Evolutionary conservation across 2,888 invertebrate species (phyloP), one percentile per base, ranked within the genome.

Genomic region (Athetis lepigone): DNA sequence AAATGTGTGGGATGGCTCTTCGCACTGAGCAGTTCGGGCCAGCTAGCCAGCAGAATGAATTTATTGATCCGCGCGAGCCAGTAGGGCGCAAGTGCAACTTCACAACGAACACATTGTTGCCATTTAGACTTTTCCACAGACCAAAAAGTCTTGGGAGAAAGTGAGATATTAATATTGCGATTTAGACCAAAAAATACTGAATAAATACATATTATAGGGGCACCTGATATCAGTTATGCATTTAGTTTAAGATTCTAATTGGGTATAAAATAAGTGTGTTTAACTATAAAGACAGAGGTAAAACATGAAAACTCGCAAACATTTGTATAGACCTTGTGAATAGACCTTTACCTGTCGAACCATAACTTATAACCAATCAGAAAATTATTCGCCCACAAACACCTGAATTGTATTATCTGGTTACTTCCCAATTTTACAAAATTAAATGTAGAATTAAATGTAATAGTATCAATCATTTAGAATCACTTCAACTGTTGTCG

Each of bases 21-120:
- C 13, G 19, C 25, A 16, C 37, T 5, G 8, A 33, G 16, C 58
- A 16, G 11, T 39, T 45, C 19, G 52, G 23, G 19, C 29, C 40
- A 23, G 5, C 46, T 6, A 37, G 16, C 49, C 21, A 27, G 13
- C 58, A 19, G 8, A 52, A 39, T 25, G 27, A 45, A 49, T 5
- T 13, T 69, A 71, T 71, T 69, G 70, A 75, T 75, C 47, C n/a
- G 45, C 45, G 61, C 47, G 37, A 13, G 55, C 0, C 4, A 21
- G 40, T 19, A 69, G 29, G 62, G 71, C 71, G 71, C 71, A 75
- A 69, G 75, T 71, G 75, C 71, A 75, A 46, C 42, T 51, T 59
- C 50, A 62, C 36, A 19, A 0, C 50, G 42, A 11, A 18, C 2
- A 19, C 5, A 7, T 37, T 57, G 51, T 61, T 45, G 25, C 21